A percentile compares a stretch with the other conserved stretches of the same genome.
Evolutionary conservation across 1,140 invertebrate genomes (phyloP).

Genomic region (Acarapis woodi): DNA sequence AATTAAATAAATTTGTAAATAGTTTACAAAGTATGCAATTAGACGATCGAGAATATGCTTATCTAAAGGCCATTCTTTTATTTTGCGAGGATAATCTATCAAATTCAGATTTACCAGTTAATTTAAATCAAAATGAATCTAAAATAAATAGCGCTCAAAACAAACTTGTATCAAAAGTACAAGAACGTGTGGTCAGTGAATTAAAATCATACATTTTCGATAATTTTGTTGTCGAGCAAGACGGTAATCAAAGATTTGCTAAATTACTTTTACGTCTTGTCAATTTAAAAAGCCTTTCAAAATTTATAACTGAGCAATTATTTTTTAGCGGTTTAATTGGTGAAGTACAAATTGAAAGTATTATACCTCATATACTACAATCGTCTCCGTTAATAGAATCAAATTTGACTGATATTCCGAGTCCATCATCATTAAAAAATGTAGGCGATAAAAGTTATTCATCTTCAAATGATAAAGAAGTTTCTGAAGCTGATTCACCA

Average conservation of each 20-base stretch:
- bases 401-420: too few species aligned
- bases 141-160: slow-evolving; percentile 12
- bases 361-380: slow-evolving; percentile 64
- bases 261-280: slow-evolving; percentile 40
- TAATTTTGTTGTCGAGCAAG: slow-evolving; percentile 21
- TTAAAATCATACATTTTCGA: slow-evolving; percentile 29
- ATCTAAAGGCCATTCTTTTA: slow-evolving; percentile 54
- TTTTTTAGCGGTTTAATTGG: slow-evolving; percentile 73
- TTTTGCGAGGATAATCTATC: slow-evolving; percentile 30
- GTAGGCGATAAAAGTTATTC: too few species aligned
- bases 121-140: slow-evolving; percentile 14
- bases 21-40: slow-evolving; percentile 40
- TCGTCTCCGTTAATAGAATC: too few species aligned
- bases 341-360: slow-evolving; percentile 65
- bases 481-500: too few species aligned
- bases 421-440: too few species aligned
- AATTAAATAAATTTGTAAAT: slow-evolving; percentile 49
- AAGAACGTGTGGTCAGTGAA: slow-evolving; percentile 39
- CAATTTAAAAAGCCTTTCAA: slow-evolving; percentile 39
- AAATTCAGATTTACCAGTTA: slow-evolving; percentile 2
- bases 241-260: slow-evolving; percentile 27
- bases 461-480: too few species aligned
- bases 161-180: slow-evolving; percentile 29
- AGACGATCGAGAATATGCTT: slow-evolving; percentile 55
- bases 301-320: slow-evolving; percentile 54